These are phyloP conservation scores for Apodemus speciosus DNA, from an alignment of 2,113 vertebrate genomes.

Conservation along the genomic window DNA sequence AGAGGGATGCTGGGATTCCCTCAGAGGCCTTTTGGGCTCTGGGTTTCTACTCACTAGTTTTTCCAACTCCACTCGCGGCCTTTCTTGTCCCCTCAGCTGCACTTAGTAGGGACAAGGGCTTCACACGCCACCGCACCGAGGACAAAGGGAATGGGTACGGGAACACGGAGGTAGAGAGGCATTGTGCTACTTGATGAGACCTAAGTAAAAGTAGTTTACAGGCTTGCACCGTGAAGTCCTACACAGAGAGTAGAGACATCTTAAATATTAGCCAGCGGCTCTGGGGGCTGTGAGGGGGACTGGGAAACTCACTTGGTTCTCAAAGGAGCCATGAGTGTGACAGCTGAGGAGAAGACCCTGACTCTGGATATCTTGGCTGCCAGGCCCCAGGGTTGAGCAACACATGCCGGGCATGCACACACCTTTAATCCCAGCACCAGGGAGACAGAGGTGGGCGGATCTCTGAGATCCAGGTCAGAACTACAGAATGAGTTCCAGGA, in stretches of 20 bases:
- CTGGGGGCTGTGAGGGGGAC: accelerated
- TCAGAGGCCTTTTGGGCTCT: background rate
- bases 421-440: background rate
- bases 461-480: background rate
- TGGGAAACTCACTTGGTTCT: background rate
- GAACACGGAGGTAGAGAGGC: background rate
- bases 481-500: background rate
- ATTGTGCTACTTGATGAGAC: background rate
- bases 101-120: background rate
- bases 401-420: background rate
- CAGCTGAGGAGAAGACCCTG: background rate
- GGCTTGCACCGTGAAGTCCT: background rate
- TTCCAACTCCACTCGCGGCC: background rate
- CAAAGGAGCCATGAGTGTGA: background rate
- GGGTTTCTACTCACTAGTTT: background rate
- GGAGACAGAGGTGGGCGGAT: background rate
- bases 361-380: background rate
- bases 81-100: background rate
- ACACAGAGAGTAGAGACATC: background rate
- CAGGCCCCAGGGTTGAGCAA: background rate
- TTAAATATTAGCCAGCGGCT: background rate
- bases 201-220: slow-evolving; percentile 4
- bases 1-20: background rate
- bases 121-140: background rate
- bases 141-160: background rate